Evolutionary conservation across 2,888 invertebrate species (phyloP), one percentile per base, ranked within the genome.

Genomic region (Lochmaea capreae): DNA sequence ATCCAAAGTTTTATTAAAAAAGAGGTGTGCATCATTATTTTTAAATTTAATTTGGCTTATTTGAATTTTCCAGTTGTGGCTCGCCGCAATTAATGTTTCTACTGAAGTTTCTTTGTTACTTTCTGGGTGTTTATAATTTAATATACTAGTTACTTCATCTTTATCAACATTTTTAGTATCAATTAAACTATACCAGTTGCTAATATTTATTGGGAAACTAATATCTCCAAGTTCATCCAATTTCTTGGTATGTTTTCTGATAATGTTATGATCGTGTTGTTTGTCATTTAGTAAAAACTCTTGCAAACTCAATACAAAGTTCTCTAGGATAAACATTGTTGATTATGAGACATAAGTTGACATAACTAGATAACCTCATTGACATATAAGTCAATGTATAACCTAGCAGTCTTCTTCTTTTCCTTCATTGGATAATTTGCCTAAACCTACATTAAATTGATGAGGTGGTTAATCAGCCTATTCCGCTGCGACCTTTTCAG

Each of bases 171-270:
- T 65, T 74, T 42, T 65, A 46, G 16, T 14, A 72, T 81, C 79
- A 67, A 88, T 80, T 76, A 87, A 85, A 76, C 86, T 87, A 70
- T 88, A 86, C 93, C 93, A 94, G 67, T 90, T 89, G 80, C 89
- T 87, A 26, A 89, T 80, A 65, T 87, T 88, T 72, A 88, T 85
- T 11, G 91, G 90, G 85, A 93, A 92, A 87, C 91, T 92, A 5
- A 92, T 86, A 77, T 94, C 94, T 10, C 93, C 94, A 59, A 88
- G 85, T 52, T 84, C 83, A 70, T 87, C 83, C 8, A 92, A 85
- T 78, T 91, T 89, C 77, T 90, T 90, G 1, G 86, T 88, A 81
- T 93, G 92, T 81, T 89, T 89, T 85, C 91, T 91, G 52, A 93
- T 86, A 43, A 89, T 82, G 73, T 80, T 82, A 69, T 80, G 78